phyloP scores from a whole-genome alignment of 2,797 vertebrate genomes.

The Trichosurus vulpecula region DNA sequence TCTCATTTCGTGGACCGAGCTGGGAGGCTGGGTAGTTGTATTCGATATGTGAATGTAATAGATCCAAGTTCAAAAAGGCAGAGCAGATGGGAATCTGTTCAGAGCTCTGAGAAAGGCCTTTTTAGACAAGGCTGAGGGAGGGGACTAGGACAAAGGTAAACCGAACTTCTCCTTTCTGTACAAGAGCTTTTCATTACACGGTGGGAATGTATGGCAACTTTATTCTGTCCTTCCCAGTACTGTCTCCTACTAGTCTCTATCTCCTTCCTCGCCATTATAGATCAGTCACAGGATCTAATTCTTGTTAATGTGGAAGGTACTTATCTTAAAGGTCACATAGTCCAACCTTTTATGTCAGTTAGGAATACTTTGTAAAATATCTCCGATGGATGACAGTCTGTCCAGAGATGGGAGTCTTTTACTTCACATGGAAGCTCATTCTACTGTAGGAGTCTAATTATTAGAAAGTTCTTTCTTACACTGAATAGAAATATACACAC shows the following conservation, averaged over 20 bases:
- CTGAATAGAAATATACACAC: background rate
- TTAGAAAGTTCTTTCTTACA: constrained; percentile 13
- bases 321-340: background rate
- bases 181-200: background rate
- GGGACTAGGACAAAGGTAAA: background rate
- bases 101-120: constrained; percentile 14
- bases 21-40: background rate
- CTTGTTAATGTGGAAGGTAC: background rate
- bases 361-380: background rate
- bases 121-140: background rate
- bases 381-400: background rate
- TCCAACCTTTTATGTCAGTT: background rate
- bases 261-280: constrained; percentile 19
- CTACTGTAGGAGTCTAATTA: background rate
- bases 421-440: background rate
- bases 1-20: background rate
- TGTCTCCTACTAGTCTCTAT: background rate
- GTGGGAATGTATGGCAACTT: background rate
- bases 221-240: background rate
- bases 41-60: background rate
- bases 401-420: background rate
- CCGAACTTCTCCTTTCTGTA: background rate
- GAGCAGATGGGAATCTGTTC: constrained; percentile 16
- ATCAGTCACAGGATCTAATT: background rate
- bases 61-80: constrained; percentile 33